phyloP scores from a whole-genome alignment of 2,797 vertebrate species.

The Bryconaethiops microstoma region DNA sequence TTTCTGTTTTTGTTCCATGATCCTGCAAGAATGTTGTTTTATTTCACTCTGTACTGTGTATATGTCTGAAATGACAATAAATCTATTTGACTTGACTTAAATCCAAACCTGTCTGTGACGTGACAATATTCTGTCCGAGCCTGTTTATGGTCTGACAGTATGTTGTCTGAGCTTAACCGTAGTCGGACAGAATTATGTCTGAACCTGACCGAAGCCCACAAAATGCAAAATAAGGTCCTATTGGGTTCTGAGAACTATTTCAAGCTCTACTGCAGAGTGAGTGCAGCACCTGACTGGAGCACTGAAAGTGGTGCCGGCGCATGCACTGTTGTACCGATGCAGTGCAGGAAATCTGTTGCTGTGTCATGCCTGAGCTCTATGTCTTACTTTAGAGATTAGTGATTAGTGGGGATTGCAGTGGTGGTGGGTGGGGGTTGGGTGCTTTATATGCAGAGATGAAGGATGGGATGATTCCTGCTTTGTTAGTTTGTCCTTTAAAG shows the following conservation, averaged over 20 bases:
- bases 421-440: not conserved
- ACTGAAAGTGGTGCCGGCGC: slow-evolving; percentile 31
- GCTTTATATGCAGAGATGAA: not conserved
- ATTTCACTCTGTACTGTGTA: no score
- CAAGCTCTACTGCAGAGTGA: not conserved
- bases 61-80: no score
- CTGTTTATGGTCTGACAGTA: not conserved
- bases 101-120: not conserved
- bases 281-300: slow-evolving; percentile 27
- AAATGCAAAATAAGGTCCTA: not conserved
- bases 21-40: no score
- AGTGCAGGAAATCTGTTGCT: slow-evolving; percentile 23
- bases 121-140: not conserved
- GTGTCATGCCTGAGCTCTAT: slow-evolving; percentile 17
- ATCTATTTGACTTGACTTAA: no score
- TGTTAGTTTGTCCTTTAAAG: slow-evolving; percentile 3
- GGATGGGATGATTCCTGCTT: not conserved
- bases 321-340: not conserved
- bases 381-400: slow-evolving; percentile 31
- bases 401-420: slow-evolving; percentile 21
- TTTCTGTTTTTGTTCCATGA: no score
- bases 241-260: not conserved
- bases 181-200: not conserved
- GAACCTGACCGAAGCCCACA: not conserved
- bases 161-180: not conserved